Evolutionary conservation across 2,797 vertebrate species (phyloP), one percentile per base, ranked within the genome.

Genomic region (Pygocentrus nattereri): DNA sequence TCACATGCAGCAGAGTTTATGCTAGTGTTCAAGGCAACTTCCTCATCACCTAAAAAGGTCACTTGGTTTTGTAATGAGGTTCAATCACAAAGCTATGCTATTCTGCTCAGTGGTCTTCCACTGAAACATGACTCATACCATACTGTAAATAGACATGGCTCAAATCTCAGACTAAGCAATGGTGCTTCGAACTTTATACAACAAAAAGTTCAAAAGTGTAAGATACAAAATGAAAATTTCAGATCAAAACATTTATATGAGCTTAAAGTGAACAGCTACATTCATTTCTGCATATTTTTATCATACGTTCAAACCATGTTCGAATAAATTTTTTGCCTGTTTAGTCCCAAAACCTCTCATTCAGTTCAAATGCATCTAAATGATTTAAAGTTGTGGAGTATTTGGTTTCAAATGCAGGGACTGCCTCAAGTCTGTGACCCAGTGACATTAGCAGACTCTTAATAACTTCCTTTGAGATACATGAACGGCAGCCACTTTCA

Each of bases 51-150:
- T 10, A 47, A 23, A 30, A 67, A 67, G n/a, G n/a, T 44, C 69
- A 74, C 18, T 74, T 49, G 47, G 23, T 75, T 62, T 69, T 58
- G 72, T 75, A 75, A 80, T n/a, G 16, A 47, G 54, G 41, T 49
- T 49, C 56, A 74, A 58, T 68, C 59, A 38, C 54, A 68, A 44
- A 15, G 49, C 16, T 19, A 25, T 11, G 0, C 38, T 59, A 38
- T 75, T 69, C 38, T 25, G 19, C 49, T 58, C 23, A 67, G 18
- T 23, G 34, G 5, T 16, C 41, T 80, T 81, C 79, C 38, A 68
- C 72, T 25, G 38, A 69, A 74, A 23, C 62, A 75, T 59, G 64
- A 59, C 52, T 81, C 72, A 49, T 68, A 5, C 25, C 15, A 23
- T n/a, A 44, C n/a, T 68, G 38, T 65, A 65, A 65, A 34, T 21